Evolutionary conservation across 2,113 vertebrate species (phyloP), one percentile per base, ranked within the genome.

Genomic region (Phrynosoma blainvillii): DNA sequence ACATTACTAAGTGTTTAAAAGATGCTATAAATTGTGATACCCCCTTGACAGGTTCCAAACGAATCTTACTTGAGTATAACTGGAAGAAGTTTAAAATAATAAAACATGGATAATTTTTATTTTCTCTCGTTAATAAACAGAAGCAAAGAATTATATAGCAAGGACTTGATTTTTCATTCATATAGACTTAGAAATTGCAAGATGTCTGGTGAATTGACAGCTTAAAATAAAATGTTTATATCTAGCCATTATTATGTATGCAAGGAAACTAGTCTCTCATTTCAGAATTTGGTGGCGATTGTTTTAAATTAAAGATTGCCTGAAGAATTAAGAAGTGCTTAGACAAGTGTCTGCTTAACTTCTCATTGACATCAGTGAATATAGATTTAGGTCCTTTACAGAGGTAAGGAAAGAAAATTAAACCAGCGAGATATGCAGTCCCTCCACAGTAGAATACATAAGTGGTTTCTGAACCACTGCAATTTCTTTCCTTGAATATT

Each of bases 31-130:
- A 52, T 81, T 91, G 80, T 59, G 16, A 62, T 94, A 92, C 93
- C 86, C 86, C 84, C 84, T 90, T 93, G 93, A 90, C 86, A 90
- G 77, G 86, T 82, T 91, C 25, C 86, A 80, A 73, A 76, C 88
- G 74, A 84, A 86, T 95, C 85, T 91, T 86, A 89, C 86, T 59
- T 87, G 89, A 91, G 88, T 91, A 65, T 78, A 81, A 74, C 84
- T 91, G 87, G 62, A 86, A 85, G 68, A 89, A 23, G 92, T 79
- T 42, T 86, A 79, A 93, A 94, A 77, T 92, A 91, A 91, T 89
- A 94, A 92, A 93, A 68, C 78, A 80, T 84, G 47, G 66, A n/a
- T 1, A 75, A 70, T 89, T 95, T 92, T 90, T 84, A 90, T 92
- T 95, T 92, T 87, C 83, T 84, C 88, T 68, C 90, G 87, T 92